Conservation (phyloP, 2,797 vertebrate species). For the Gymnothorax reevesii region DNA sequence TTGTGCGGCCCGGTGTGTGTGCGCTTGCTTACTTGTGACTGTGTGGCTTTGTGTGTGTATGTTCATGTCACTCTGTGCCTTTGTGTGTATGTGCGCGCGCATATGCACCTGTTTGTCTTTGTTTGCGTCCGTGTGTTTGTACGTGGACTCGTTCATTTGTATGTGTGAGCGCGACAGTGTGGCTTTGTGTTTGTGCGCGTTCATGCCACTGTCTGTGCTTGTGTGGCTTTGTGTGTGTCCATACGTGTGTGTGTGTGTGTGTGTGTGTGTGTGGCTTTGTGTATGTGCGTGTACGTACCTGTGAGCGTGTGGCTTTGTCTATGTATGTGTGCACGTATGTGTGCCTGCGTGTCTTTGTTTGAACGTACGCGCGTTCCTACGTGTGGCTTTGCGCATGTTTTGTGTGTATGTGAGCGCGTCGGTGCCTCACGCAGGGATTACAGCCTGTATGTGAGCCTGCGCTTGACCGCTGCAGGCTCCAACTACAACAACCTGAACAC, state of each 20-base stretch:
- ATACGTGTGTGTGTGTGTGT: constrained; percentile 51
- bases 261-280: constrained; percentile 50
- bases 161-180: not conserved
- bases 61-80: constrained; percentile 19
- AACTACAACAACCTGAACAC: constrained; percentile 4
- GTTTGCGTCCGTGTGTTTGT: constrained; percentile 41
- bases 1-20: constrained; percentile 51
- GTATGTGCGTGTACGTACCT: constrained; percentile 52
- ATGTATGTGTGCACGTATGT: constrained; percentile 39
- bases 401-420: not conserved
- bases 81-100: not conserved
- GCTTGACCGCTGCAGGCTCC: not conserved
- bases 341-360: constrained; percentile 40
- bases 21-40: constrained; percentile 52
- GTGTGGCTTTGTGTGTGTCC: constrained; percentile 22
- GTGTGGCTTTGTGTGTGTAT: constrained; percentile 34
- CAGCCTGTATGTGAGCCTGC: constrained; percentile 31
- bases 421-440: constrained; percentile 47
- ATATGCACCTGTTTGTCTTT: constrained; percentile 53
- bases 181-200: constrained; percentile 40
- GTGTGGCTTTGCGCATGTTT: constrained; percentile 37
- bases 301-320: constrained; percentile 57
- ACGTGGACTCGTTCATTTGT: constrained; percentile 23
- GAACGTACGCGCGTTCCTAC: constrained; percentile 57
- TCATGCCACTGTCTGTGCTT: constrained; percentile 53